A percentile compares a stretch with the other conserved stretches of the same genome.
phyloP scores from a whole-genome alignment of 2,797 vertebrate species.

The Ptychadena robeensis region DNA sequence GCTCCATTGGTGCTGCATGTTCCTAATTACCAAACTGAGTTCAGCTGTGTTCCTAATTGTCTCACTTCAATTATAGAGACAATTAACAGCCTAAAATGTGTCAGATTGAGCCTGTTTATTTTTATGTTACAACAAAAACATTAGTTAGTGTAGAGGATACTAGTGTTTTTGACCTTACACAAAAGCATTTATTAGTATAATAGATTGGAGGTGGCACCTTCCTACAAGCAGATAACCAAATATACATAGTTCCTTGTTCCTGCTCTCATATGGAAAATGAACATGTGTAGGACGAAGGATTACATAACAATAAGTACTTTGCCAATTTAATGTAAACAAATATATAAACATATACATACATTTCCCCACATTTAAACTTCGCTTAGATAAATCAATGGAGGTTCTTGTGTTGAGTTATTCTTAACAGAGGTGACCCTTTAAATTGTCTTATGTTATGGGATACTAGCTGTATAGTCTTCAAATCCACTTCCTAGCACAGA shows the following conservation, averaged over 20 bases:
- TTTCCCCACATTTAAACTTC: no score
- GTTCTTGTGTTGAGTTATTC: conserved; percentile 24
- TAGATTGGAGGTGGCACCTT: no score
- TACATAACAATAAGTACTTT: not conserved
- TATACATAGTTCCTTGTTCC: not conserved
- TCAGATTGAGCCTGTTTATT: not conserved
- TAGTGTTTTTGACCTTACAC: no score
- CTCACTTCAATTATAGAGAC: not conserved
- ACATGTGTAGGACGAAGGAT: no score
- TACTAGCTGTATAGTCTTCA: conserved; percentile 76
- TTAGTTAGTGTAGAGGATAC: not conserved
- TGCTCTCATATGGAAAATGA: not conserved
- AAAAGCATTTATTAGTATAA: no score
- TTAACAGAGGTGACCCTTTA: conserved; percentile 40
- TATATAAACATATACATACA: no score
- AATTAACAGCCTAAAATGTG: not conserved
- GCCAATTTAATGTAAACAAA: no score
- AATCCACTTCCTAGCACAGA: conserved; percentile 81
- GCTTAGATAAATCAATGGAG: conserved; percentile 4
- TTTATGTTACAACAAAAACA: not conserved
- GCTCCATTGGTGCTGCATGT: no score
- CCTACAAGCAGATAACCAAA: not conserved
- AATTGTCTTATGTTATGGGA: conserved; percentile 59
- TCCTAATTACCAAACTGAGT: not conserved
- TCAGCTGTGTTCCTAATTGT: not conserved